Base-by-base conservation (phyloP, 2,113 vertebrate genomes). In the Daubentonia madagascariensis region DNA sequence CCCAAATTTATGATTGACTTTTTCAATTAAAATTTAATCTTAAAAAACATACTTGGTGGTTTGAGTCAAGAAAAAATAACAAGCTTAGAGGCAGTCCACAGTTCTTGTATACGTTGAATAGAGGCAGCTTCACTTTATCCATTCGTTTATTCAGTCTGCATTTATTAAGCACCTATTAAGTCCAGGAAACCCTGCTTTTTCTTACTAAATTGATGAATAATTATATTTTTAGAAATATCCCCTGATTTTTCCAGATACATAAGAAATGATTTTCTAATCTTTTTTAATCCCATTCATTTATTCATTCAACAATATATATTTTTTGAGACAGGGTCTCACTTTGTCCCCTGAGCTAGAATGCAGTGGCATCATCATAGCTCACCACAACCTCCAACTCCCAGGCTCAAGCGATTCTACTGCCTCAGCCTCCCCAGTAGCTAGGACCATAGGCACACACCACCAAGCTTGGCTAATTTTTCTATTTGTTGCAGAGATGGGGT, bases 11-110 rank as follows among this genome's bases (percentile, higher is more conserved):
- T 93, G n/a, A 14, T 14, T 30, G 28, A 92, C 14, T 93, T 95
- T 96, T 95, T 83, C 12, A 93, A 96, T 96, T 87, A 72, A 95
- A 96, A 87, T 6, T 63, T 61, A 67, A 89, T 90, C 75, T 89
- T 22, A 43, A 57, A 92, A 87, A 90, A 50, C 7, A n/a, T 50
- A 83, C 52, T 85, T 93, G 37, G 9, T 65, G 57, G 23, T 73
- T 94, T 94, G 25, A 94, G 32, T 83, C 63, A 91, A 93, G 68
- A 95, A 79, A 89, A 92, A 86, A n/a, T 67, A 96, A 70, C 6
- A 52, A 1, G 4, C 30, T 88, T 86, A 89, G 28, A 86, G 45
- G 28, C 48, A 85, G 83, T 87, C 35, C 45, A 79, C 48, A 93
- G 68, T 80, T 89, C 17, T 84, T 94, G 32, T 84, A 76, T 84